A percentile compares a stretch with the other conserved stretches of the same genome.
phyloP scores from a whole-genome alignment of 2,888 invertebrate genomes.

The Sialis fuliginosa region DNA sequence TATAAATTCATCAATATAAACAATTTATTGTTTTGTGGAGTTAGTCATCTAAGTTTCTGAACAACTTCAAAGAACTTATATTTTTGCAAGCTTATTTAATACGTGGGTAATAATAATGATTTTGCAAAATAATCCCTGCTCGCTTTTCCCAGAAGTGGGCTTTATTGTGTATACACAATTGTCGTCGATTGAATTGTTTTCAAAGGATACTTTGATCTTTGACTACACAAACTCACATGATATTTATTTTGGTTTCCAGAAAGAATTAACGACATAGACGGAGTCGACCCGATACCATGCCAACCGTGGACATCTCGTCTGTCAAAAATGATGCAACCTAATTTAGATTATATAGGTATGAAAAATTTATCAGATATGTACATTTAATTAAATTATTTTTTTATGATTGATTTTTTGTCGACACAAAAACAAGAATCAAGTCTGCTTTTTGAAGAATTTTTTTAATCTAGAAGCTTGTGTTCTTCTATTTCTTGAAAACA shows the following conservation, averaged over 20 bases:
- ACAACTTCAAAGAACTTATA: no score
- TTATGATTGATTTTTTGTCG: no score
- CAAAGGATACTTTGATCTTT: not conserved
- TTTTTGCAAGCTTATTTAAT: no score
- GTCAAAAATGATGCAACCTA: slow-evolving; percentile 86
- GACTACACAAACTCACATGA: not conserved
- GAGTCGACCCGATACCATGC: slow-evolving; percentile 53
- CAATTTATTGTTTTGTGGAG: no score
- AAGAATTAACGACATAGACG: slow-evolving; percentile 47
- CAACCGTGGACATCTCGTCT: slow-evolving; percentile 81
- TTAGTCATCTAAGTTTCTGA: no score
- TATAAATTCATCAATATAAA: no score
- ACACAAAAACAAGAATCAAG: no score
- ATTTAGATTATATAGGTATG: slow-evolving; percentile 80
- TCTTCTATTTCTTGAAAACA: no score
- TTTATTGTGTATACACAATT: not conserved
- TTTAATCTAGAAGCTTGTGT: no score
- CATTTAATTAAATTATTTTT: not conserved
- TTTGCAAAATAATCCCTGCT: not conserved
- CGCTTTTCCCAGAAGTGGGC: not conserved
- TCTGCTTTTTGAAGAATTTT: no score
- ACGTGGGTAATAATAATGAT: no score
- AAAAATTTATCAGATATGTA: not conserved
- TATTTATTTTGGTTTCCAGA: slow-evolving; percentile 34
- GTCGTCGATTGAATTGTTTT: not conserved